Percentiles rank a stretch among this genome's conserved stretches.
phyloP scores from a whole-genome alignment of 1,140 invertebrate species.

The Bombus pascuorum region DNA sequence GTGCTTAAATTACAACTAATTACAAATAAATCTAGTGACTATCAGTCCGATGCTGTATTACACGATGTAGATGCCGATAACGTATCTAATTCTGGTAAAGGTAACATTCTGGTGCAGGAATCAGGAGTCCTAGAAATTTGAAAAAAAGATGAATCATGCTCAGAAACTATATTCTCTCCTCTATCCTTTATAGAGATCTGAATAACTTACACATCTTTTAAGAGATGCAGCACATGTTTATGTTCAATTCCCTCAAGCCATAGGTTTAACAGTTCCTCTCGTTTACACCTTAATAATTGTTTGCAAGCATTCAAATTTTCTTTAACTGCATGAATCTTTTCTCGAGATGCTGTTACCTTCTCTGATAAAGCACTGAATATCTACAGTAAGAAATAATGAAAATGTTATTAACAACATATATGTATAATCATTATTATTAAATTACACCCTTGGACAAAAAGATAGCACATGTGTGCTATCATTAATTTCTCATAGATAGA shows the following conservation, averaged over 20 bases:
- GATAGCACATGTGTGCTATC: too few species aligned
- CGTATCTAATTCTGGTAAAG: constrained; percentile 49
- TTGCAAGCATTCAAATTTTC: constrained; percentile 96
- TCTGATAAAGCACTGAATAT: constrained; percentile 92
- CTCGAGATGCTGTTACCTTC: constrained; percentile 90
- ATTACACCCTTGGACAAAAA: too few species aligned
- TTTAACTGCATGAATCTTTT: constrained; percentile 92
- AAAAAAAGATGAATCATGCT: neutral
- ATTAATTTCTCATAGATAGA: too few species aligned
- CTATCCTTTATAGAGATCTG: neutral
- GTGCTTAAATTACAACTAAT: constrained; percentile 35
- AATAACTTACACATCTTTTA: constrained; percentile 92
- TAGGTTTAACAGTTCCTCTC: constrained; percentile 95
- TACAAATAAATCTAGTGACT: neutral
- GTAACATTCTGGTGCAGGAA: constrained; percentile 48
- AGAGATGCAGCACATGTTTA: constrained; percentile 92
- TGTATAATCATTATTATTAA: neutral
- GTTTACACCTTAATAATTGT: constrained; percentile 92
- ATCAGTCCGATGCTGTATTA: constrained; percentile 38
- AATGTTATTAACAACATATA: neutral
- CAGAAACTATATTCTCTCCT: neutral
- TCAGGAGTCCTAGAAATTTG: constrained; percentile 47
- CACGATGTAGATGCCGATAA: constrained; percentile 35
- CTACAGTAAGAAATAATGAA: constrained; percentile 77
- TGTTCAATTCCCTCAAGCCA: constrained; percentile 97